Evolutionary conservation across 2,888 invertebrate genomes (phyloP), one percentile per base, ranked within the genome.

Genomic region (Gymnoscelis rufifasciata): DNA sequence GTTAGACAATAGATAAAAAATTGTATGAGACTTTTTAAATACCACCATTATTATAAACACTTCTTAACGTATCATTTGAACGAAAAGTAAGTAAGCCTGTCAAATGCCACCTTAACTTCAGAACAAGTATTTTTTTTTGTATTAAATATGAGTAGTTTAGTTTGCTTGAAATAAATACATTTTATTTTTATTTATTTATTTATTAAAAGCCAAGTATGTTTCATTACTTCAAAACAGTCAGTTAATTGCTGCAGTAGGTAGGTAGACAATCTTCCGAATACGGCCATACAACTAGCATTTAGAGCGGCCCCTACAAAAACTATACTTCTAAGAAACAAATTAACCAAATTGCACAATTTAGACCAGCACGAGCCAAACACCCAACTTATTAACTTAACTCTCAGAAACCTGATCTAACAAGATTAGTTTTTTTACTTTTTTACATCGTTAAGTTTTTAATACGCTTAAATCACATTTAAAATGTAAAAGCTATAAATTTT

Each of bases 301-400:
- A 14, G 13, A 38, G 13, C 14, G 7, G 29, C 30, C 30, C 7
- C 29, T 19, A 26, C 36, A 43, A 51, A 50, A 45, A 47, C 29
- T 36, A 51, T 15, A 23, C 43, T 67, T 64, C 62, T 57, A 29
- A 36, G 59, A 66, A 67, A 46, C 35, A 48, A 59, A 46, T 64
- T 51, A 46, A 43, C 46, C 42, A 65, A 73, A 76, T 78, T 68
- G 66, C 63, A 56, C 45, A 33, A 57, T 60, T 64, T 64, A 59
- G 54, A 39, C 42, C 54, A 72, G 82, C 83, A 83, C 83, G 82
- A 74, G 83, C 81, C 80, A 80, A 81, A 74, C 19, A 63, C 66
- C 57, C 47, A 35, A 44, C 43, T 56, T 35, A 60, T 57, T 69
- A 66, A 54, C 46, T 48, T 49, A 24, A 38, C 78, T 78, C 78